Evolutionary conservation across 2,888 invertebrate genomes (phyloP).

Genomic region (Eupithecia vulgata): DNA sequence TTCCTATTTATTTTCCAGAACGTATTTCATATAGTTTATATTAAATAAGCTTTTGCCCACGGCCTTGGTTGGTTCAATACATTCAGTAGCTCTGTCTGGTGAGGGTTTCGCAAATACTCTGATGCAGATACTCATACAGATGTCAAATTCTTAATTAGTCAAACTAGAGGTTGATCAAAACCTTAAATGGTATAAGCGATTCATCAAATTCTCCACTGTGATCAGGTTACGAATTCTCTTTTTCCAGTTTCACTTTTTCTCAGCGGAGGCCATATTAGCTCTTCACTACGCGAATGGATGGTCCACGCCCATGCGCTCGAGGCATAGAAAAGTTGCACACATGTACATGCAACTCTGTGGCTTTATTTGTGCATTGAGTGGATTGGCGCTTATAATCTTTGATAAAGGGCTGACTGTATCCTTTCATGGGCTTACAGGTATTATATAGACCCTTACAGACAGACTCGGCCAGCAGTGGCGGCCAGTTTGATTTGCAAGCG

Average conservation of each 20-base stretch:
- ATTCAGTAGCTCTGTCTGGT: too few relatives aligned
- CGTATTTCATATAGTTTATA: too few relatives aligned
- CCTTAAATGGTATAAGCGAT: too few relatives aligned
- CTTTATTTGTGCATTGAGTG: conserved; percentile 47
- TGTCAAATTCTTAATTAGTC: too few relatives aligned
- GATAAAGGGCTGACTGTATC: conserved; percentile 41
- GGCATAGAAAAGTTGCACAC: conserved; percentile 55
- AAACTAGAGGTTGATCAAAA: too few relatives aligned
- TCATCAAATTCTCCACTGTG: neutral
- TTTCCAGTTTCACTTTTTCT: conserved; percentile 62
- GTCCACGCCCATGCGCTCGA: conserved; percentile 57
- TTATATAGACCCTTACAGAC: neutral
- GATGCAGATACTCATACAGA: too few relatives aligned
- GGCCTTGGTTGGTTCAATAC: too few relatives aligned
- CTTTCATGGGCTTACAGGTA: conserved; percentile 57
- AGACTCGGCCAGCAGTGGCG: neutral
- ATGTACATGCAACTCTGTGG: conserved; percentile 56
- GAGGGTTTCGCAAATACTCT: too few relatives aligned
- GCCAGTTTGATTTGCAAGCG: neutral
- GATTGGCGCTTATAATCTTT: conserved; percentile 42
- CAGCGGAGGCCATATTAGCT: conserved; percentile 60
- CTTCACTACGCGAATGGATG: conserved; percentile 63
- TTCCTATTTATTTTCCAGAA: neutral
- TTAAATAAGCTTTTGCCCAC: too few relatives aligned
- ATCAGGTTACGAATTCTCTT: neutral